phyloP scores from a whole-genome alignment of 2,113 vertebrate species.

The Thymallus thymallus region DNA sequence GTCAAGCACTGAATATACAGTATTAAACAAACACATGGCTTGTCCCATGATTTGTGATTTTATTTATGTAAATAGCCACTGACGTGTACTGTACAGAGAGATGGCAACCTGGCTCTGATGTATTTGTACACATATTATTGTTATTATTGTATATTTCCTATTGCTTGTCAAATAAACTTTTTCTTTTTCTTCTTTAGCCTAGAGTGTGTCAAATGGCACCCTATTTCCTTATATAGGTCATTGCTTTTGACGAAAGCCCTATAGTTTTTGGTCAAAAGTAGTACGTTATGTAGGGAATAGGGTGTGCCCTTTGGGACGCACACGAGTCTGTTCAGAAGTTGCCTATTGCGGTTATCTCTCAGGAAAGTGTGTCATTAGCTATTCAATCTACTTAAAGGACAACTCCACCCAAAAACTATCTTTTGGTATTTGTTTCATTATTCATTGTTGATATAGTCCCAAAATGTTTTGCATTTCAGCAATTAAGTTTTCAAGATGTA shows the following conservation, averaged over 20 bases:
- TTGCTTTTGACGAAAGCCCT: too few relatives aligned
- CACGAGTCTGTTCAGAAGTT: conserved; percentile 22
- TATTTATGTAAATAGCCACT: conserved; percentile 43
- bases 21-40: conserved; percentile 25
- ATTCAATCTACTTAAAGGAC: conserved; percentile 1
- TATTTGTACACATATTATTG: conserved; percentile 7
- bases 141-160: conserved; percentile 9
- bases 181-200: background rate
- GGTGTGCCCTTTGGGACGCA: too few relatives aligned
- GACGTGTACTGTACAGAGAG: conserved; percentile 5
- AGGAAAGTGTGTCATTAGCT: conserved; percentile 58
- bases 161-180: conserved; percentile 20
- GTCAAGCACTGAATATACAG: background rate
- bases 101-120: conserved; percentile 23
- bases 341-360: conserved; percentile 55
- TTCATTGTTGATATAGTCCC: too few relatives aligned
- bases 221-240: too few relatives aligned
- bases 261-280: too few relatives aligned
- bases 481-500: too few relatives aligned
- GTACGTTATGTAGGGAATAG: too few relatives aligned
- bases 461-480: too few relatives aligned
- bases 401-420: too few relatives aligned
- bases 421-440: too few relatives aligned
- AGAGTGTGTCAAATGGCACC: background rate
- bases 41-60: conserved; percentile 33